Percentiles rank a stretch among this genome's conserved stretches.
Conservation (phyloP, 2,797 vertebrate species). For the Nasua narica region DNA sequence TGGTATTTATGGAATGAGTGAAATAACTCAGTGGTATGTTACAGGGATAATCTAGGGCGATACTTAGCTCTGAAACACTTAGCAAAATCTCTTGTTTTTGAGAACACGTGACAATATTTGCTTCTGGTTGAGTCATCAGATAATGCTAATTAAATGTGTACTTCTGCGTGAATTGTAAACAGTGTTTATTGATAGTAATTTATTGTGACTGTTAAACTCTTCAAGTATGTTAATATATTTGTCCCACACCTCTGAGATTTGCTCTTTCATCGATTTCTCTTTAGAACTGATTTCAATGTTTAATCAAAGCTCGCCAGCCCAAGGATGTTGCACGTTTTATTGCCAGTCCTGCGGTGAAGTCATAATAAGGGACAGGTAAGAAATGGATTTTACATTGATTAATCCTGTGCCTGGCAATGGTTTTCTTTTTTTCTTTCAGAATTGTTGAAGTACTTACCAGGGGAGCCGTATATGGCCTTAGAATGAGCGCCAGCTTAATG, state of each 20-base stretch:
- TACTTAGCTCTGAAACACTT: background rate
- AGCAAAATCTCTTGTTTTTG: constrained; percentile 54
- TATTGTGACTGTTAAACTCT: background rate
- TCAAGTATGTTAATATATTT: background rate
- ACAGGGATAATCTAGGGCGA: background rate
- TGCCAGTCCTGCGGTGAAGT: constrained; percentile 92
- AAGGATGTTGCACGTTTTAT: constrained; percentile 87
- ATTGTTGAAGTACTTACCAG: background rate
- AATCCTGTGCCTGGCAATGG: background rate
- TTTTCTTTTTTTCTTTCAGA: background rate
- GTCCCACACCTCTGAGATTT: constrained; percentile 17
- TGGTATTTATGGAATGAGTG: constrained; percentile 6
- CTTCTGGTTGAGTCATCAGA: constrained; percentile 30
- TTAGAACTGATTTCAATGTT: constrained; percentile 84
- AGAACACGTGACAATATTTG: constrained; percentile 45
- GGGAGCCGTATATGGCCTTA: background rate
- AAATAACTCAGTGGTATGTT: background rate
- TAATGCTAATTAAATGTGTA: constrained; percentile 47
- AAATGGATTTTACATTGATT: constrained; percentile 27
- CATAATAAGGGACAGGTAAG: constrained; percentile 91
- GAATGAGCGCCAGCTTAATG: background rate
- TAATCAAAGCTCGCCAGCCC: constrained; percentile 84
- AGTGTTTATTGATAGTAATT: constrained; percentile 24
- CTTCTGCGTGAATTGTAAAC: background rate
- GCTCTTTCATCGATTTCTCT: constrained; percentile 63